phyloP scores from a whole-genome alignment of 2,113 vertebrate species.

The Mustelus asterias region DNA sequence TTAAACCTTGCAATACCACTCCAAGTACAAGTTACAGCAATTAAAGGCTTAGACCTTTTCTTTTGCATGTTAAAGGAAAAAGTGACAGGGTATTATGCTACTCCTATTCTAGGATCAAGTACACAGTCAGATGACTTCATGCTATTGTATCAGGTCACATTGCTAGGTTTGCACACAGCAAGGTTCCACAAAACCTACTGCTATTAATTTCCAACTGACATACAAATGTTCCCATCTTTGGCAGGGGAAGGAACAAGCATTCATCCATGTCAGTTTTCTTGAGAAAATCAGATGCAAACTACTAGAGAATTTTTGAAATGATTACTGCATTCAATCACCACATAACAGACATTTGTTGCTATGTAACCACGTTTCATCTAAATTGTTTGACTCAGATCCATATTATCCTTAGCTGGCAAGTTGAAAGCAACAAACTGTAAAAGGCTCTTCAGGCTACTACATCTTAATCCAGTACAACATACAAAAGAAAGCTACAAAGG shows the following conservation, averaged over 20 bases:
- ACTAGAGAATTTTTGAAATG: not conserved
- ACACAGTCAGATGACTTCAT: not conserved
- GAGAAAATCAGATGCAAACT: not conserved
- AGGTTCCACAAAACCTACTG: not conserved
- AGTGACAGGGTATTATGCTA: not conserved
- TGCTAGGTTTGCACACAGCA: not conserved
- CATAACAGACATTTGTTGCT: not conserved
- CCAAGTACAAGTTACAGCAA: not conserved
- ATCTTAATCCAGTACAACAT: not conserved
- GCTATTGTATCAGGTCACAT: not conserved
- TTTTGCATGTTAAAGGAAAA: not conserved
- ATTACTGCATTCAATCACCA: not conserved
- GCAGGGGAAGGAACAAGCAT: not conserved
- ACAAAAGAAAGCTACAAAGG: not conserved
- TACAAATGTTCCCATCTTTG: not conserved
- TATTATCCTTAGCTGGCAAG: not conserved
- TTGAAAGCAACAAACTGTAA: not conserved
- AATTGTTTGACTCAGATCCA: not conserved
- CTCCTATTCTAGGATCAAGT: not conserved
- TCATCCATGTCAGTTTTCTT: not conserved
- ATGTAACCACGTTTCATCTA: not conserved
- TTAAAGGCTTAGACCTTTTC: not conserved
- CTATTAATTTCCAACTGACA: not conserved
- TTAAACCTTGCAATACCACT: not conserved
- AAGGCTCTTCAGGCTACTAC: not conserved